Conservation (phyloP, 2,888 invertebrate species). For the Tolmerus cingulatus region DNA sequence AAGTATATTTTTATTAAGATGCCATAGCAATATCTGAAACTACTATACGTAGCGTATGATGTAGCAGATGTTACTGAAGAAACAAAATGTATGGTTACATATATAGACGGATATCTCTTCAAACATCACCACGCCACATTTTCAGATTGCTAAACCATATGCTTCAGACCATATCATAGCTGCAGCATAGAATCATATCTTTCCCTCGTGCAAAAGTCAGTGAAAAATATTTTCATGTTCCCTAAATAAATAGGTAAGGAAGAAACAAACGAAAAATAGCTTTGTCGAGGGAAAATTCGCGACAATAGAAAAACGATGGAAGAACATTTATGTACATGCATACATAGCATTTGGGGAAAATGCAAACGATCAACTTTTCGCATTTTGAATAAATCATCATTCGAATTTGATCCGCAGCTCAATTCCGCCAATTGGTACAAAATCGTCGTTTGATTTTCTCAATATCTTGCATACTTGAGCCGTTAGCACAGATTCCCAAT, state of each 20-base stretch:
- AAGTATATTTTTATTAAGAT: too few relatives aligned
- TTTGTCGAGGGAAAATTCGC: background rate
- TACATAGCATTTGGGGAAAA: conserved; percentile 1
- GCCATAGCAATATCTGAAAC: too few relatives aligned
- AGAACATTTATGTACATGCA: background rate
- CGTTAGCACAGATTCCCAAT: conserved; percentile 21
- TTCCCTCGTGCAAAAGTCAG: too few relatives aligned
- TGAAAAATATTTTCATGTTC: too few relatives aligned
- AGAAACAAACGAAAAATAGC: background rate
- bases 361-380: conserved; percentile 48
- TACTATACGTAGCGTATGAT: too few relatives aligned
- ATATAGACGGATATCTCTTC: too few relatives aligned
- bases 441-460: conserved; percentile 45
- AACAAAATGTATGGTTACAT: too few relatives aligned
- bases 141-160: too few relatives aligned
- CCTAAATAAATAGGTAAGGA: background rate
- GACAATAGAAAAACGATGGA: background rate
- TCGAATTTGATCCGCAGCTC: conserved; percentile 48
- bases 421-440: conserved; percentile 47
- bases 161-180: too few relatives aligned
- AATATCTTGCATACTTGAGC: conserved; percentile 24
- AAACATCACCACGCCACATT: too few relatives aligned
- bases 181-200: too few relatives aligned
- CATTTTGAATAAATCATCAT: conserved; percentile 48
- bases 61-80: too few relatives aligned